Base-by-base conservation (phyloP, 2,113 vertebrate species). In the Passer domesticus region DNA sequence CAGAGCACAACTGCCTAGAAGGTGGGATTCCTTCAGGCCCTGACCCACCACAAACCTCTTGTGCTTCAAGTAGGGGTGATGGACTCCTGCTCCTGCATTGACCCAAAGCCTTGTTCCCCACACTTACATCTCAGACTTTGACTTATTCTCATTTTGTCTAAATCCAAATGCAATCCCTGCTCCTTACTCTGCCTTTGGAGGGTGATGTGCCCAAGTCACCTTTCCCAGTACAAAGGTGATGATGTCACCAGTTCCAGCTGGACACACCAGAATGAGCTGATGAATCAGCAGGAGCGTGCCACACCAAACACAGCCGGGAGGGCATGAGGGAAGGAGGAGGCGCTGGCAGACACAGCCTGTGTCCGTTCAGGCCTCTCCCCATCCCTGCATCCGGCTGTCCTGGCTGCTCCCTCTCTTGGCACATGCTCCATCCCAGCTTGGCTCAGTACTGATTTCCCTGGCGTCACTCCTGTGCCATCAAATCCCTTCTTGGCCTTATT, bases 1-100 rank as follows among this genome's bases (percentile, higher is more conserved):
- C 39, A 33, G 23, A 55, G 60, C 0, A 2, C 6, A 0, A 0
- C 14, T 31, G 43, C 10, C 13, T 35, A 15, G 31, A 7, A 43
- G 35, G 30, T 30, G 46, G 3, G 0, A 6, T 8, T 31, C 81
- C 82, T 44, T 8, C 82, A 21, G 37, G 2, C 28, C 53, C 49
- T 15, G 17, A 23, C 23, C 75, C 50, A 5, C 1, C 22, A 47
- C 63, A 27, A 30, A 58, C 37, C 63, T 60, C 17, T 3, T 0
- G 0, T 0, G 56, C 79, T 25, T 21, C 15, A 1, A n/a, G 50
- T 37, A 55, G 76, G 11, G 6, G 27, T 7, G 64, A 31, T 3
- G 17, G 31, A 8, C 44, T 68, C 10, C 53, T 27, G 43, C 47
- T 78, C 47, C 24, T 37, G 9, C 13, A 1, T 8, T 28, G 31